Evolutionary conservation across 2,888 invertebrate genomes (phyloP).

Genomic region (Lagria hirta): DNA sequence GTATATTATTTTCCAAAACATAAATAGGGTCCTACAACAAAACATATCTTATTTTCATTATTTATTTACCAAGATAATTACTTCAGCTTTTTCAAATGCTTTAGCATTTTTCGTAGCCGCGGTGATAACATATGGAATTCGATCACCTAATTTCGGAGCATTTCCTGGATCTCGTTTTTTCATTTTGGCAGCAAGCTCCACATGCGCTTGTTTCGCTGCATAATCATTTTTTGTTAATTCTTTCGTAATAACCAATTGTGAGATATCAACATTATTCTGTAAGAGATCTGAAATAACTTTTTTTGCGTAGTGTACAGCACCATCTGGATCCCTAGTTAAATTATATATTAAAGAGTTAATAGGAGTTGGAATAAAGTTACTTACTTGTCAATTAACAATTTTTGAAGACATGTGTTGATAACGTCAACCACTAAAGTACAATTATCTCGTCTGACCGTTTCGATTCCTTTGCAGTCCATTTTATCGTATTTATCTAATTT

Average conservation of each 20-base stretch:
- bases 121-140: background rate
- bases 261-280: background rate
- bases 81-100: background rate
- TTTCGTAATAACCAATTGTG: background rate
- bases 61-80: no score
- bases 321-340: no score
- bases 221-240: background rate
- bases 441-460: slow-evolving; percentile 1
- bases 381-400: background rate
- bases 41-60: no score
- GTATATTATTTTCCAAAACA: slow-evolving; percentile 1
- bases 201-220: background rate
- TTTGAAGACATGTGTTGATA: background rate
- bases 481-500: background rate
- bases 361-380: no score
- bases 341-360: no score
- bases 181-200: background rate
- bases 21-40: no score
- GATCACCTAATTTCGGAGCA: background rate
- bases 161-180: background rate
- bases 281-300: background rate
- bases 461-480: background rate
- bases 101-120: background rate
- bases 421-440: background rate
- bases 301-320: background rate